Evolutionary conservation across 1,140 invertebrate species (phyloP).

Genomic region (Phymorhynchus buccinoides): DNA sequence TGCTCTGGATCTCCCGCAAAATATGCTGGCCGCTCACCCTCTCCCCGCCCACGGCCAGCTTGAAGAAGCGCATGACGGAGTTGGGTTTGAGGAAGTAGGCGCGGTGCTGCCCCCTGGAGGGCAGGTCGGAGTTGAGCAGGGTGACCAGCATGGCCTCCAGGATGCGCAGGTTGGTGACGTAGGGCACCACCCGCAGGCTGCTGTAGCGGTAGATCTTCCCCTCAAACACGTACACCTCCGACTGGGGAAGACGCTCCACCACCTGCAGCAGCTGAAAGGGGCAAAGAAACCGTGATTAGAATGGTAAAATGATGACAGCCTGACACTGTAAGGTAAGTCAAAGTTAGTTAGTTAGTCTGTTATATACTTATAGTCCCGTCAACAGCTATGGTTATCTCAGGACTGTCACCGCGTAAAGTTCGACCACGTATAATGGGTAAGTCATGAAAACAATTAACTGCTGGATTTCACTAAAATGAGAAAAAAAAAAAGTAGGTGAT

Average conservation of each 20-base stretch:
- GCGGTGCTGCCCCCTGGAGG: constrained; percentile 26
- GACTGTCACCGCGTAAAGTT: too few relatives aligned
- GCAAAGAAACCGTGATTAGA: not conserved
- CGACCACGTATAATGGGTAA: too few relatives aligned
- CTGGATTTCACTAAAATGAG: too few relatives aligned
- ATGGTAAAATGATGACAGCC: too few relatives aligned
- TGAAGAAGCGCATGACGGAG: constrained; percentile 44
- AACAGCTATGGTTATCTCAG: too few relatives aligned
- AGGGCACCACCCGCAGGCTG: constrained; percentile 48
- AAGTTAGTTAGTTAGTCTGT: too few relatives aligned
- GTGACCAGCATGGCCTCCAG: constrained; percentile 51
- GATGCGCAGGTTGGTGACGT: constrained; percentile 41
- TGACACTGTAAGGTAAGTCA: too few relatives aligned
- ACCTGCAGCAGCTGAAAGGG: constrained; percentile 44
- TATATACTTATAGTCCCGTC: too few relatives aligned
- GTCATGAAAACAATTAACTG: too few relatives aligned
- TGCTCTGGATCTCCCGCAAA: constrained; percentile 40
- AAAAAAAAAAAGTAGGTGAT: too few relatives aligned
- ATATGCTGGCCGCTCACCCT: constrained; percentile 52
- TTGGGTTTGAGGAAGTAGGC: constrained; percentile 44
- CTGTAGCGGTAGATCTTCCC: constrained; percentile 42
- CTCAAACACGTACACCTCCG: constrained; percentile 49
- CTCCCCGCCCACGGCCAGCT: constrained; percentile 50
- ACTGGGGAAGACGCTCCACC: constrained; percentile 41
- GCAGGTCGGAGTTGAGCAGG: constrained; percentile 44